A percentile compares a stretch with the other conserved stretches of the same genome.
Evolutionary conservation across 2,888 invertebrate genomes (phyloP).

Genomic region (Conops quadrifasciatus): DNA sequence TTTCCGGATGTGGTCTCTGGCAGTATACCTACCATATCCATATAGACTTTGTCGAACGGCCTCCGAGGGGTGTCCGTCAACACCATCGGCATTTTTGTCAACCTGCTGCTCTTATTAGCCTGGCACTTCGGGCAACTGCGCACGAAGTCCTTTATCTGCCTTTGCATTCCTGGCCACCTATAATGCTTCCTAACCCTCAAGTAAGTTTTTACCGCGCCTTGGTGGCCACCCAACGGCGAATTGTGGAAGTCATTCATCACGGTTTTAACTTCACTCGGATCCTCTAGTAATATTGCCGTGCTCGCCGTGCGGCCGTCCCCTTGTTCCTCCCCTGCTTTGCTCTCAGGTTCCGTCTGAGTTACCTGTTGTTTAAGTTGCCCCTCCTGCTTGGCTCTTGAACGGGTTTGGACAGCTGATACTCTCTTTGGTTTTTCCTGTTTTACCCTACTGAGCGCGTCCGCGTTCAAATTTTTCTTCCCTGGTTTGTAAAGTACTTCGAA

Average conservation of each 20-base stretch:
- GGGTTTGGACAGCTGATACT: not conserved
- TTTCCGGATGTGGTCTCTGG: not conserved
- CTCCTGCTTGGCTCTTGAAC: not conserved
- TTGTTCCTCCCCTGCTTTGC: not conserved
- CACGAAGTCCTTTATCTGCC: not conserved
- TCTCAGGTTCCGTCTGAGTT: not conserved
- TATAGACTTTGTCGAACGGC: slow-evolving; percentile 3
- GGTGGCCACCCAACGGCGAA: not conserved
- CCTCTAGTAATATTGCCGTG: not conserved
- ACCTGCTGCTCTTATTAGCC: not conserved
- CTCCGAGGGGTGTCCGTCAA: not conserved
- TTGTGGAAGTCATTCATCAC: slow-evolving; percentile 6
- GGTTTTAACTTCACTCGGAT: not conserved
- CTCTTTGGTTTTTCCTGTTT: not conserved
- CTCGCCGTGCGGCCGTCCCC: too few relatives aligned
- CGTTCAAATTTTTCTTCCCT: not conserved
- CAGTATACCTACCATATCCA: not conserved
- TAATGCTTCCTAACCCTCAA: slow-evolving; percentile 15
- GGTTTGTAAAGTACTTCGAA: slow-evolving; percentile 1
- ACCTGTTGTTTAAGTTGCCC: not conserved
- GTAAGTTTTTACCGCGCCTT: slow-evolving; percentile 11
- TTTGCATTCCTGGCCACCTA: not conserved
- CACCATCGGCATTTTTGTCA: slow-evolving; percentile 10
- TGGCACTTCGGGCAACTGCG: not conserved
- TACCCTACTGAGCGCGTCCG: not conserved